phyloP scores from a whole-genome alignment of 2,888 invertebrate genomes.

The Biston betularia region DNA sequence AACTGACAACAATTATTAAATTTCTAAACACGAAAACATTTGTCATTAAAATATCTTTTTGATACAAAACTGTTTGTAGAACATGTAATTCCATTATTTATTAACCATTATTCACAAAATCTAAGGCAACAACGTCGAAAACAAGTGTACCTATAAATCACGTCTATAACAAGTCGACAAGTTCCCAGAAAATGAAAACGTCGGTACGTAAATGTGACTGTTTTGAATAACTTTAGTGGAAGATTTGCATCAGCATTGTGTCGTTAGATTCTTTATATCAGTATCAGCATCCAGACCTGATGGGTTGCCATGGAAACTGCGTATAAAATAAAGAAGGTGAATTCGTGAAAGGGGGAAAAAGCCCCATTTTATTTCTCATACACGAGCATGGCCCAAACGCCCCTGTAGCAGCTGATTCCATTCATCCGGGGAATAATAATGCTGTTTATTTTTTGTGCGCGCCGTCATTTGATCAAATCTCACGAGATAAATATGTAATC shows the following conservation, averaged over 20 bases:
- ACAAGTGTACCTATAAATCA: too few species aligned
- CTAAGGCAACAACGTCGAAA: background rate
- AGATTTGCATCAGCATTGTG: conserved; percentile 38
- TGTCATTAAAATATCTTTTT: too few species aligned
- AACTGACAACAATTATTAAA: too few species aligned
- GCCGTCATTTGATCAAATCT: conserved; percentile 1
- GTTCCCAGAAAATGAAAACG: background rate
- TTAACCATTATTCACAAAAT: background rate
- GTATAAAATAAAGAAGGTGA: conserved; percentile 39
- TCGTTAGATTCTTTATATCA: conserved; percentile 27
- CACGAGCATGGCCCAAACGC: conserved; percentile 51
- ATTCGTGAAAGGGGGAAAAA: conserved; percentile 43
- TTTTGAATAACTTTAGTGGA: conserved; percentile 3
- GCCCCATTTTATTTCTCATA: conserved; percentile 58
- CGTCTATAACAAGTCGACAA: background rate
- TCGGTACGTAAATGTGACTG: background rate
- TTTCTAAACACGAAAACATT: too few species aligned
- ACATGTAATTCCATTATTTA: too few species aligned
- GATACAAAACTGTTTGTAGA: too few species aligned
- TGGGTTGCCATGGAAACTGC: conserved; percentile 65
- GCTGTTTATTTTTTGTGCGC: conserved; percentile 23
- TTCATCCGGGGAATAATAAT: conserved; percentile 53
- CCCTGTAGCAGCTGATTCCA: conserved; percentile 76
- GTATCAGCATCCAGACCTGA: conserved; percentile 59
- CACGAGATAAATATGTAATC: background rate